phyloP scores from a whole-genome alignment of 2,113 vertebrate species.

The Narcine bancroftii region DNA sequence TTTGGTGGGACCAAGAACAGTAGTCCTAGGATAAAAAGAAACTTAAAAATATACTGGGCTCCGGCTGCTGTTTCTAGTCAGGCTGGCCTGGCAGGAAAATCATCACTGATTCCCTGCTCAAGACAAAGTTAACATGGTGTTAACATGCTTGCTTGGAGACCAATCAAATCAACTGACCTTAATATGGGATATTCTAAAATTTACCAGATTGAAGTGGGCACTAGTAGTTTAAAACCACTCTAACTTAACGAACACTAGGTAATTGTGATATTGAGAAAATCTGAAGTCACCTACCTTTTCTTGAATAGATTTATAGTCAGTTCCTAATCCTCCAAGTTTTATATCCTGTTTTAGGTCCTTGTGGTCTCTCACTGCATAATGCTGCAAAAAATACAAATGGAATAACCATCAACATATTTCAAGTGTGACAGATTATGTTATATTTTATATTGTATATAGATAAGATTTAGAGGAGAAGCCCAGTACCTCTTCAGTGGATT shows the following conservation, averaged over 20 bases:
- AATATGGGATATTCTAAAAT: not conserved
- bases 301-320: constrained; percentile 60
- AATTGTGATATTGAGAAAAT: not conserved
- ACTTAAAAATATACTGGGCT: not conserved
- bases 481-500: too few relatives aligned
- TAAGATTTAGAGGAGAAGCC: too few relatives aligned
- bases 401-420: constrained; percentile 20
- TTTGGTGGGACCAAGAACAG: not conserved
- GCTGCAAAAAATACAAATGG: constrained; percentile 48
- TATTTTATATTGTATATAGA: too few relatives aligned
- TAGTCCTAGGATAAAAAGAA: not conserved
- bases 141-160: not conserved
- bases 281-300: constrained; percentile 61
- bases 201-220: not conserved
- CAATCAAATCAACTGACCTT: not conserved
- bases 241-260: not conserved
- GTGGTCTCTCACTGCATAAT: constrained; percentile 56
- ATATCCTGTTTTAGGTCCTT: constrained; percentile 52
- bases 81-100: not conserved
- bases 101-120: not conserved
- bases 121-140: not conserved
- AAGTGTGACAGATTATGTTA: too few relatives aligned
- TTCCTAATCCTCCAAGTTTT: constrained; percentile 72
- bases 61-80: not conserved
- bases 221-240: not conserved